Evolutionary conservation across 2,113 vertebrate genomes (phyloP), one percentile per base, ranked within the genome.

Genomic region (Chloropsis hardwickii): DNA sequence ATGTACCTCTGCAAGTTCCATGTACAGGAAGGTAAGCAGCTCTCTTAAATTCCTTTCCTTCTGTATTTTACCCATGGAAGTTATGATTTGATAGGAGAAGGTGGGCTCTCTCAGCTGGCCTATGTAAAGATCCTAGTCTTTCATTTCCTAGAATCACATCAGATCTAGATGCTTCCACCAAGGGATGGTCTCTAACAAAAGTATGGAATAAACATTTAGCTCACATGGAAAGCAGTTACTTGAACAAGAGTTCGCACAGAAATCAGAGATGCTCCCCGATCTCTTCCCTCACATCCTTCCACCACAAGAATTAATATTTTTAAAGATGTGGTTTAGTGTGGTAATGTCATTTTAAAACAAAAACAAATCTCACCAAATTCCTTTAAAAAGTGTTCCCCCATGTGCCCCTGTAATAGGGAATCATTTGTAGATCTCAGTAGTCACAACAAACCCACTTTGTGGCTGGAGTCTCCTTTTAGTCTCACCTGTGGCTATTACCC

Each of bases 1-100:
- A 6, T 65, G 53, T 64, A 92, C 50, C 81, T 94, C 74, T 57
- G 71, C 20, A 6, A 81, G 53, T 13, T 88, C 61, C 66, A 53
- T 14, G 61, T 93, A 93, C n/a, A 69, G 85, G 40, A 92, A 87
- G 37, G 50, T 21, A 93, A 86, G 79, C 42, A 50, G 62, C 37
- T 57, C 85, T 80, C 91, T 35, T 77, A 53, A n/a, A 90, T 54
- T 90, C 66, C 79, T 91, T 64, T 84, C 81, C 66, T 89, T 94
- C 60, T 62, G 57, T 56, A 72, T 85, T 81, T 87, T 87, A 93
- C 62, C n/a, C 74, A 85, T 7, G n/a, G 37, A 91, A 90, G 45
- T 82, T 85, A 71, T 0, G 19, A 81, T 73, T 88, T 81, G n/a
- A 81, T 50, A 83, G 77, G 50, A 91, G 82, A 85, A 91, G 45